Conservation (phyloP, 2,888 invertebrate genomes). For the Zonitis immaculata region DNA sequence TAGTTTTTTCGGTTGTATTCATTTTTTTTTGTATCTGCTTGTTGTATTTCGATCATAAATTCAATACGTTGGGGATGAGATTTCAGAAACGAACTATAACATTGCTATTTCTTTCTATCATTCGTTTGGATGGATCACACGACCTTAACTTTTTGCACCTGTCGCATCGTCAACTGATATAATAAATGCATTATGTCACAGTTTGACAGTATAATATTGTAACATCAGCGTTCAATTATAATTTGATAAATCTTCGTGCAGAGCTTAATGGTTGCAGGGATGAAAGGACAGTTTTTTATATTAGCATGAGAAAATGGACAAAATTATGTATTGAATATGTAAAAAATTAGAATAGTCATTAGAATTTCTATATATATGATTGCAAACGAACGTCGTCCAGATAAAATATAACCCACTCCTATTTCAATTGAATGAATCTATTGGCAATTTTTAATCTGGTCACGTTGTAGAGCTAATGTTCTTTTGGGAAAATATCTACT, state of each 20-base stretch:
- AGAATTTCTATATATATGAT: too few relatives aligned
- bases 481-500: too few relatives aligned
- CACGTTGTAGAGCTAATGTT: too few relatives aligned
- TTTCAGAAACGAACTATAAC: not conserved
- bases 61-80: constrained; percentile 3
- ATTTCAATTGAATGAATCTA: too few relatives aligned
- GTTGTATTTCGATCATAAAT: constrained; percentile 5
- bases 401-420: too few relatives aligned
- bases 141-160: not conserved
- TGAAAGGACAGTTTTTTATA: not conserved
- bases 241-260: not conserved
- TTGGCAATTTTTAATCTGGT: too few relatives aligned
- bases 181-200: constrained; percentile 1
- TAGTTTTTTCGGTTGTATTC: not conserved
- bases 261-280: not conserved
- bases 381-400: too few relatives aligned
- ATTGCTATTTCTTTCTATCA: constrained; percentile 2
- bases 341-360: too few relatives aligned
- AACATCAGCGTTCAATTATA: not conserved
- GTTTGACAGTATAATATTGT: not conserved
- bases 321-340: too few relatives aligned
- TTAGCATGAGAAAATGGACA: not conserved
- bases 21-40: not conserved
- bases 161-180: not conserved
- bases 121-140: not conserved